phyloP scores from a whole-genome alignment of 2,888 invertebrate species.

The Perdita meconis region DNA sequence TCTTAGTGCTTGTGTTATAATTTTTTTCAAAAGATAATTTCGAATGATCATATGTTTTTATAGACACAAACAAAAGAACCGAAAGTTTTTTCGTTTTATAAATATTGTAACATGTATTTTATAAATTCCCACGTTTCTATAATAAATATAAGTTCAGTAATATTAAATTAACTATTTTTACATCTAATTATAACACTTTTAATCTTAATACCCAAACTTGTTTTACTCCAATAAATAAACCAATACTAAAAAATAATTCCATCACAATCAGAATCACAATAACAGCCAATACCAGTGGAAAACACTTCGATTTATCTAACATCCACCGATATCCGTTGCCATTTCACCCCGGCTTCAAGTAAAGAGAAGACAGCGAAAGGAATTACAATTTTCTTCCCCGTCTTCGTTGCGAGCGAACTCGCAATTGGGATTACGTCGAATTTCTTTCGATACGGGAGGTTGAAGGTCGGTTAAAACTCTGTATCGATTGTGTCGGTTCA shows the following conservation, averaged over 20 bases:
- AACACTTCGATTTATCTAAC: not conserved
- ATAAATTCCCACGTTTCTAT: too few species aligned
- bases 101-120: too few species aligned
- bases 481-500: constrained; percentile 2
- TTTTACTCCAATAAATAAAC: not conserved
- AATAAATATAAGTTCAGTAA: too few species aligned
- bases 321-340: not conserved
- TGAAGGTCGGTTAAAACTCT: constrained; percentile 14
- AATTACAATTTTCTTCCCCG: constrained; percentile 1
- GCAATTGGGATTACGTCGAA: constrained; percentile 10
- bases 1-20: too few species aligned
- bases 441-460: not conserved
- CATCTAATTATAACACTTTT: too few species aligned
- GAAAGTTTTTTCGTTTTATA: too few species aligned
- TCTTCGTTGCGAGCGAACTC: not conserved
- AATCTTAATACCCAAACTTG: too few species aligned
- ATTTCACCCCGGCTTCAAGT: not conserved
- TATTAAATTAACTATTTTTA: too few species aligned
- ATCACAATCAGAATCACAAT: not conserved
- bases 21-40: too few species aligned
- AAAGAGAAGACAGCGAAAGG: not conserved
- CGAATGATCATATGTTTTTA: too few species aligned
- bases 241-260: not conserved
- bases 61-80: too few species aligned
- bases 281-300: not conserved